Conservation (phyloP, 2,797 vertebrate genomes). For the Enteromius thamalakanensis region DNA sequence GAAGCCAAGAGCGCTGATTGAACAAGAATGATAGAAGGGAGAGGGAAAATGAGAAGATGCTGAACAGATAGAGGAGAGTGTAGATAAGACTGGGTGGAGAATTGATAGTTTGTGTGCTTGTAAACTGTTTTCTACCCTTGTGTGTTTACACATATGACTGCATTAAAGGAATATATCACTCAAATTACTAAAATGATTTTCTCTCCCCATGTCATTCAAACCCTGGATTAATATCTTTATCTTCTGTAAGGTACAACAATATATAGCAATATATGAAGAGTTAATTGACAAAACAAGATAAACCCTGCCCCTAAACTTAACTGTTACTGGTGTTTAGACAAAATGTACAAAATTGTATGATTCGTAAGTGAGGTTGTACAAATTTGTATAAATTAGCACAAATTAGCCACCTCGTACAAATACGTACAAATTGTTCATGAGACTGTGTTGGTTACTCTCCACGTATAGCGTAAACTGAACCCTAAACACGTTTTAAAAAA, state of each 20-base stretch:
- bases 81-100: slow-evolving; percentile 25
- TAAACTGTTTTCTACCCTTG: not conserved
- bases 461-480: too few species aligned
- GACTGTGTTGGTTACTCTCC: too few species aligned
- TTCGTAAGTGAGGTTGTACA: too few species aligned
- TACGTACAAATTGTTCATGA: too few species aligned
- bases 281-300: too few species aligned
- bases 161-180: not conserved
- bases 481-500: too few species aligned
- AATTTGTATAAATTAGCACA: too few species aligned
- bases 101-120: not conserved
- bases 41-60: slow-evolving; percentile 45
- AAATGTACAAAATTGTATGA: too few species aligned
- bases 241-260: not conserved
- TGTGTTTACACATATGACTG: not conserved
- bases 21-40: slow-evolving; percentile 45
- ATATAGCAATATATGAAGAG: too few species aligned
- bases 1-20: slow-evolving; percentile 33
- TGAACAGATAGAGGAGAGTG: slow-evolving; percentile 39
- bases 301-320: too few species aligned
- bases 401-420: too few species aligned
- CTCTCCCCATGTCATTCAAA: not conserved
- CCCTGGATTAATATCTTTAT: not conserved
- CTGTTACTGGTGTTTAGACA: too few species aligned
- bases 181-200: not conserved